Percentiles rank a stretch among this genome's conserved stretches.
Evolutionary conservation across 2,113 vertebrate genomes (phyloP).

Genomic region (Petrocephalus microphthalmus): DNA sequence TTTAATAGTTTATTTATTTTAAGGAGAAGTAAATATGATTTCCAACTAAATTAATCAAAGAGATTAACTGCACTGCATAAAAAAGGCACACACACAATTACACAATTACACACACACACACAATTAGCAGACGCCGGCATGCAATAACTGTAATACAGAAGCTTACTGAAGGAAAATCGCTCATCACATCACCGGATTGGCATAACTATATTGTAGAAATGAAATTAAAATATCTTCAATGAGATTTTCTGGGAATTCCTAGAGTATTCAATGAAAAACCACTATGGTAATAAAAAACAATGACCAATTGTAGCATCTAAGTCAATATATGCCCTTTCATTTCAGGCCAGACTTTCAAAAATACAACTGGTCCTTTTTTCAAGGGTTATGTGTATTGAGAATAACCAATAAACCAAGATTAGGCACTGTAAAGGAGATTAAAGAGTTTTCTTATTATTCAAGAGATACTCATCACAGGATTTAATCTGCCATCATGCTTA

Average conservation of each 20-base stretch:
- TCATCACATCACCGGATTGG: constrained; percentile 61
- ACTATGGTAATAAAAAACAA: constrained; percentile 59
- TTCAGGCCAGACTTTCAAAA: constrained; percentile 30
- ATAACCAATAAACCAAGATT: constrained; percentile 62
- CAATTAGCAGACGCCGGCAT: not conserved
- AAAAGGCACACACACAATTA: not conserved
- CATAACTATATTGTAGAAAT: constrained; percentile 57
- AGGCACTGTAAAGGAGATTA: constrained; percentile 65
- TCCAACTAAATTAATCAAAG: not conserved
- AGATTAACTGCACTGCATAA: not conserved
- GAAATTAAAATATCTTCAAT: constrained; percentile 63
- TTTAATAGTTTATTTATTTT: not conserved
- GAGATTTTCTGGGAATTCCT: constrained; percentile 65
- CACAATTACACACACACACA: too few relatives aligned
- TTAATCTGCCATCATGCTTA: constrained; percentile 35
- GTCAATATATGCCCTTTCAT: constrained; percentile 60
- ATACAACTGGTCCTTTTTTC: constrained; percentile 8
- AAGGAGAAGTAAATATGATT: not conserved
- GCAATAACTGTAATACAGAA: constrained; percentile 29
- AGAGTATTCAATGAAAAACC: constrained; percentile 50
- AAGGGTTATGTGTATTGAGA: constrained; percentile 41
- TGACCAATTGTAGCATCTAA: constrained; percentile 66
- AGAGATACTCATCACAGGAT: constrained; percentile 41
- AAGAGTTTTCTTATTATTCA: constrained; percentile 53
- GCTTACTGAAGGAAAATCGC: constrained; percentile 35